Percentiles rank a stretch among this genome's conserved stretches.
These are phyloP conservation scores for Osmoderma eremita DNA, from an alignment of 2,888 invertebrate genomes.

Conservation along the genomic window DNA sequence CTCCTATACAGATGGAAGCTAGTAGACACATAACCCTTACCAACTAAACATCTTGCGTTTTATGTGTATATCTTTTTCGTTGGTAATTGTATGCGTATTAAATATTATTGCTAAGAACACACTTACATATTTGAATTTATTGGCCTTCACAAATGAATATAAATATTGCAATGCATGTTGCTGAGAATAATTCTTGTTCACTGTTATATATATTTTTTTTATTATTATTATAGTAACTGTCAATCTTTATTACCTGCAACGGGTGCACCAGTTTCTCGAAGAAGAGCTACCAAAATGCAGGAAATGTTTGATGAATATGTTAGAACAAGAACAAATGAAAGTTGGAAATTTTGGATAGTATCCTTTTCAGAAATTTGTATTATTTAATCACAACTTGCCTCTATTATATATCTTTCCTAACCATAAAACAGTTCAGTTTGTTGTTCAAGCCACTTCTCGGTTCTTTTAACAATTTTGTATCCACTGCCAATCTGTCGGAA, in stretches of 20 bases:
- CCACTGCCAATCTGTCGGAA: slow-evolving; percentile 90
- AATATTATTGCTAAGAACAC: no score
- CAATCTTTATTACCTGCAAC: slow-evolving; percentile 95
- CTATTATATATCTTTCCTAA: slow-evolving; percentile 61
- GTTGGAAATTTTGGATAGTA: slow-evolving; percentile 99
- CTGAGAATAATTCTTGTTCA: no score
- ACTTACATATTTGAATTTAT: no score
- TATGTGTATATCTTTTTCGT: no score
- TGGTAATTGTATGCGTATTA: no score
- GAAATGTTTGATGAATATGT: slow-evolving; percentile 96
- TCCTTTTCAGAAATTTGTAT: slow-evolving; percentile 67
- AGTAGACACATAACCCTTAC: no score
- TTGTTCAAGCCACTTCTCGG: slow-evolving; percentile 89
- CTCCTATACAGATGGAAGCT: no score
- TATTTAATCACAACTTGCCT: not conserved
- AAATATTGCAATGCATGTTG: no score
- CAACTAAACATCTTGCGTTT: no score
- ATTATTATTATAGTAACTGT: slow-evolving; percentile 76
- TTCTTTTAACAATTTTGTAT: slow-evolving; percentile 91
- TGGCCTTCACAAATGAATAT: no score
- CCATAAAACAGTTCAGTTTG: slow-evolving; percentile 82
- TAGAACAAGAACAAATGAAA: slow-evolving; percentile 82
- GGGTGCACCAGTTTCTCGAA: slow-evolving; percentile 92
- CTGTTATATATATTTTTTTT: not conserved
- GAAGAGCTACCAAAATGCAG: slow-evolving; percentile 88